Percentiles rank a stretch among this genome's conserved stretches.
Conservation (phyloP, 2,888 invertebrate genomes). For the Himalopsyche kuldschensis region DNA sequence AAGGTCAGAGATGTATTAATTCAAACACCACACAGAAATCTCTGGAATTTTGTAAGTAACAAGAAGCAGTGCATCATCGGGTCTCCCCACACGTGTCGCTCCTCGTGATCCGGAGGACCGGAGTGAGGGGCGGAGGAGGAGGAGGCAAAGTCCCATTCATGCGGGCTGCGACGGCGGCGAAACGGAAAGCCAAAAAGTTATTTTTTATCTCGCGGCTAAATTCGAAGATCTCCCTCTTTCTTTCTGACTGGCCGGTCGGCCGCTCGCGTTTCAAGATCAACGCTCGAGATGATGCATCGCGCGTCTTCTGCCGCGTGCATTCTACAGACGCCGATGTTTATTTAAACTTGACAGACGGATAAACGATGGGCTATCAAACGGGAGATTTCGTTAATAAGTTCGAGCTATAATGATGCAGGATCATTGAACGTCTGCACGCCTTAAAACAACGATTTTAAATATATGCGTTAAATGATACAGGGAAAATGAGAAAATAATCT, state of each 20-base stretch:
- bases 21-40: background rate
- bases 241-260: background rate
- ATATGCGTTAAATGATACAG: too few species aligned
- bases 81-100: background rate
- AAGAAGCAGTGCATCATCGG: background rate
- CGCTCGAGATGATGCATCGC: background rate
- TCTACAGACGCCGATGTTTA: background rate
- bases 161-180: background rate
- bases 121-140: background rate
- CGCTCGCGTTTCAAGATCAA: background rate
- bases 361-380: background rate
- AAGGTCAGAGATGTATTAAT: background rate
- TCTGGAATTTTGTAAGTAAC: background rate
- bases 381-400: background rate
- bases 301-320: background rate
- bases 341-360: background rate
- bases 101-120: background rate
- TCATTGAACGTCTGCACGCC: background rate
- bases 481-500: too few species aligned
- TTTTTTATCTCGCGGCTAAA: background rate
- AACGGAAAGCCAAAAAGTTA: background rate
- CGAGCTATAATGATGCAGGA: background rate
- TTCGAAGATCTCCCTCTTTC: background rate
- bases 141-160: background rate
- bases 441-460: too few species aligned